Base-by-base conservation (phyloP, 2,797 vertebrate species). In the Bryconaethiops microstoma region DNA sequence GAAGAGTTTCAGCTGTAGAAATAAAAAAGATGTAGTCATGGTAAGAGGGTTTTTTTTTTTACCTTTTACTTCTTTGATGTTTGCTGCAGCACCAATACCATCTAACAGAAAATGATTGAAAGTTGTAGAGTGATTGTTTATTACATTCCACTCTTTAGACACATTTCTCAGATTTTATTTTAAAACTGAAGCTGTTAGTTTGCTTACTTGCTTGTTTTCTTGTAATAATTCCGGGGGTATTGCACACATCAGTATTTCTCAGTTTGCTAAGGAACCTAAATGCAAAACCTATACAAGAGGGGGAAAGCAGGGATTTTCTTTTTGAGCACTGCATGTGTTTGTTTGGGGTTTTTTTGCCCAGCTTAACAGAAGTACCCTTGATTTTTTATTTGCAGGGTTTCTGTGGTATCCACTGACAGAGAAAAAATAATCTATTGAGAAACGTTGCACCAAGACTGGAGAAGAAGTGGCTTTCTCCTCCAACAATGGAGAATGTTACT, bases 401-500 rank as follows among this genome's bases (percentile, higher is more conserved):
- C 9, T 17, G 7, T 67, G 2, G 14, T 16, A 42, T 77, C 50
- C 59, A n/a, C 35, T 57, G 50, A 45, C 29, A 21, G 12, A 54
- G 55, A 75, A 62, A 63, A 57, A 72, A 65, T 12, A 39, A 60
- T 23, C 62, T 10, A 16, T 54, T 74, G 21, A 80, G 50, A 63
- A 39, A 68, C 60, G 13, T 23, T 50, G 14, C 19, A 40, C 23
- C 21, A n/a, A 19, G 52, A 10, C 5, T 3, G n/a, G 48, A 45
- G 45, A 40, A 0, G 35, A 23, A 40, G 19, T 45, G 17, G 1
- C 19, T 29, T 45, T n/a, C 80, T 63, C 52, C 2, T 0, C 45
- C 17, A 65, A 85, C 50, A 7, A 93, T 93, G 91, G 91, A 92
- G 78, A 94, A 92, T 87, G 87, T 87, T 87, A 92, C 90, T 0